Evolutionary conservation across 1,140 invertebrate species (phyloP).

Genomic region (Elysia chlorotica): DNA sequence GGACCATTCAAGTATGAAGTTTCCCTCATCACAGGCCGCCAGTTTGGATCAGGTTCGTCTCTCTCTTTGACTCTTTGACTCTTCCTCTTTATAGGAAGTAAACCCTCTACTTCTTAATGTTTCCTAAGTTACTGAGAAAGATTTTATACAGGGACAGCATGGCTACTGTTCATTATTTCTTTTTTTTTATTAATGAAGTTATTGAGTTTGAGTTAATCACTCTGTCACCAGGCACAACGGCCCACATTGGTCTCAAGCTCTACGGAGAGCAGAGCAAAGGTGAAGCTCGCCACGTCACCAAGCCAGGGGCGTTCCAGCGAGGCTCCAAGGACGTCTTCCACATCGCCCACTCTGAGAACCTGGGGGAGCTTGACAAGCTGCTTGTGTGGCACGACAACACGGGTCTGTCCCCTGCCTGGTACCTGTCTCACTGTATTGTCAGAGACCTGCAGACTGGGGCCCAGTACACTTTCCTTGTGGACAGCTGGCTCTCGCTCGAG

Average conservation of each 20-base stretch:
- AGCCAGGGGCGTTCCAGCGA: conserved; percentile 47
- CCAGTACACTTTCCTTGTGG: conserved; percentile 47
- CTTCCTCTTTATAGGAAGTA: too few species aligned
- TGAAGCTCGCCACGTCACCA: conserved; percentile 40
- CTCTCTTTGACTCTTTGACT: too few species aligned
- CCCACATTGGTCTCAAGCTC: conserved; percentile 50
- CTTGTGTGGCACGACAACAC: conserved; percentile 57
- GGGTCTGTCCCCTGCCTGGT: conserved; percentile 52
- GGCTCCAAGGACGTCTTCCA: conserved; percentile 50
- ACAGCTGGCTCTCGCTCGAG: conserved; percentile 50
- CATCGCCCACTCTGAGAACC: conserved; percentile 44
- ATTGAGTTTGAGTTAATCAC: too few species aligned
- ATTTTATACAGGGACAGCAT: too few species aligned
- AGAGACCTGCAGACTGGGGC: conserved; percentile 47
- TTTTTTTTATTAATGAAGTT: too few species aligned
- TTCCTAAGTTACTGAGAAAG: too few species aligned
- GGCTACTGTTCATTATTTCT: too few species aligned
- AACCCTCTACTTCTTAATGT: too few species aligned
- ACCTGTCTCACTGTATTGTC: conserved; percentile 43
- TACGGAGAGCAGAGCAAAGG: conserved; percentile 48
- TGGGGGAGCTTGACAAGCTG: conserved; percentile 46
- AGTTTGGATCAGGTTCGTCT: conserved; percentile 45
- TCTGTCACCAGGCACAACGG: conserved; percentile 45
- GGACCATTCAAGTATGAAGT: conserved; percentile 54
- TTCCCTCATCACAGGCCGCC: conserved; percentile 49